Base-by-base conservation (phyloP, 2,797 vertebrate genomes). In the Arctocebus calabarensis region DNA sequence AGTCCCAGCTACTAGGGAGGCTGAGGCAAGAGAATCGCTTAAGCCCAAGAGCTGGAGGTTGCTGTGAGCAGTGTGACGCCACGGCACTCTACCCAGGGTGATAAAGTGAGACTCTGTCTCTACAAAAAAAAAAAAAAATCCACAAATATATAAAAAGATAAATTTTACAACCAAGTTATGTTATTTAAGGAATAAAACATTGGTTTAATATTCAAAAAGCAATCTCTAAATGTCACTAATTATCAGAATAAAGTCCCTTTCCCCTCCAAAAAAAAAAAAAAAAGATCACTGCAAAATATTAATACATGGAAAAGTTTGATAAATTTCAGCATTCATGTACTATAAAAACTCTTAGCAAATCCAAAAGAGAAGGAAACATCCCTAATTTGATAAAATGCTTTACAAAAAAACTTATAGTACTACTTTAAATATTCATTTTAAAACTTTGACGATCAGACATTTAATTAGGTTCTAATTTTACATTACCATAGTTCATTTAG, bases 401-500 rank as follows among this genome's bases (percentile, higher is more conserved):
- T 68, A 81, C 23, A 82, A 79, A 94, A 94, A 94, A 91, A 43
- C 27, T 34, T 88, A 73, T 1, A 91, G 43, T 37, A 94, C 14
- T 17, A 77, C 70, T 95, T 90, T 83, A 94, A 93, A 94, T 88
- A 87, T 5, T 66, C 57, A 94, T 86, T 92, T 92, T 40, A 86
- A 97, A 96, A 94, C 70, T 94, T 96, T 86, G 37, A 59, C 84
- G 52, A 96, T 71, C 70, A 96, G 91, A 96, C 19, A 91, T 59
- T 84, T 86, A 95, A 97, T 95, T 97, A 91, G 34, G 34, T 79
- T 96, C 95, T 96, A 96, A 96, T 96, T 96, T 97, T 96, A 96
- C 5, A 96, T 96, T 81, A 95, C 34, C 71, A 95, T 86, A 97
- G 94, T 96, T 97, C 96, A 97, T 95, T 97, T 95, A 95, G 88